phyloP scores from a whole-genome alignment of 2,888 invertebrate species.

The Nasonovia ribisnigri region DNA sequence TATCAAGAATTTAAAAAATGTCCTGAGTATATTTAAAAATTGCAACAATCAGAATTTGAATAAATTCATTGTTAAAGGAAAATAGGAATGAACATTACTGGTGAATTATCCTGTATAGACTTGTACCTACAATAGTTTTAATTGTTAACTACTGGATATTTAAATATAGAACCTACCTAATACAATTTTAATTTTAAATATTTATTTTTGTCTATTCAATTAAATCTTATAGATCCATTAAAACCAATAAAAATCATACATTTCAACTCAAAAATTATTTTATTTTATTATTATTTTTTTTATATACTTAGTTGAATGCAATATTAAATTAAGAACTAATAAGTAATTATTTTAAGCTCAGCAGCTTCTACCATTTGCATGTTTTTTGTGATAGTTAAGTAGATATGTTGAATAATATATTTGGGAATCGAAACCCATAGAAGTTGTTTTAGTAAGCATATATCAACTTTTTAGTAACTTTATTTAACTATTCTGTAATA shows the following conservation, averaged over 20 bases:
- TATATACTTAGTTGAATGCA: no score
- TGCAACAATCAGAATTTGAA: no score
- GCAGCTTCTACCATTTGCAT: neutral
- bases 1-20: no score
- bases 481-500: neutral
- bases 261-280: neutral
- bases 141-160: neutral
- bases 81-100: no score
- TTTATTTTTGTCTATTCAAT: neutral
- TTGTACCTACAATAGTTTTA: no score
- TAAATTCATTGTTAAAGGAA: neutral
- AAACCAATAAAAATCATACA: neutral
- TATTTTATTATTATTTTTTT: neutral
- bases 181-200: neutral
- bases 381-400: neutral
- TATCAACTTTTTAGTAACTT: neutral
- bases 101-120: neutral
- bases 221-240: neutral
- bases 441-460: neutral
- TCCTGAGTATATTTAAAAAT: no score
- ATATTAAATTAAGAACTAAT: neutral
- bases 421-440: neutral
- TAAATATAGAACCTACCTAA: neutral
- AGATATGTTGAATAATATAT: no score
- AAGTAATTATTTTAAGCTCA: neutral